Percentiles rank a stretch among this genome's conserved stretches.
Conservation (phyloP, 2,113 vertebrate species). For the Nycticorax nycticorax region DNA sequence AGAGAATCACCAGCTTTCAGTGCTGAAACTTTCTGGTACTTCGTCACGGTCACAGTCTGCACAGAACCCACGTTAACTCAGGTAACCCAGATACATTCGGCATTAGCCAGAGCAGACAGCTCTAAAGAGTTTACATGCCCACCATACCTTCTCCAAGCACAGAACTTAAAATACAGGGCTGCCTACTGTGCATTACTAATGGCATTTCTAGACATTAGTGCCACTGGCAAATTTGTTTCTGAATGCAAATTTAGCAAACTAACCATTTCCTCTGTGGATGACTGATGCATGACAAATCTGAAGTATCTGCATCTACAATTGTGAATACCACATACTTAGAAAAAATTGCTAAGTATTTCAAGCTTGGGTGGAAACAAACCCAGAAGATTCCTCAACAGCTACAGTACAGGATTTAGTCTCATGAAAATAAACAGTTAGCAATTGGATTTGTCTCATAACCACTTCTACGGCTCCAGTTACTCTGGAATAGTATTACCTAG, state of each 20-base stretch:
- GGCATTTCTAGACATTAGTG: background rate
- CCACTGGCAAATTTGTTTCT: background rate
- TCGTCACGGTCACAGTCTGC: background rate
- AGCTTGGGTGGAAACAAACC: background rate
- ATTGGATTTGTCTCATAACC: background rate
- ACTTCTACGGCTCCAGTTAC: background rate
- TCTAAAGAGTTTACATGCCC: background rate
- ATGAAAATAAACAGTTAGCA: background rate
- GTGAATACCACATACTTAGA: background rate
- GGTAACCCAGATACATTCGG: background rate
- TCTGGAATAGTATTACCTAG: background rate
- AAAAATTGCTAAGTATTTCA: background rate
- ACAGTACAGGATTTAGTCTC: background rate
- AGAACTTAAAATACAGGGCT: background rate
- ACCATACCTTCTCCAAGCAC: background rate
- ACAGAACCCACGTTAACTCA: background rate
- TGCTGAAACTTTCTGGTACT: background rate
- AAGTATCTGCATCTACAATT: background rate
- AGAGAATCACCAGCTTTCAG: background rate
- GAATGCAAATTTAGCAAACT: background rate
- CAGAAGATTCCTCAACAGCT: background rate
- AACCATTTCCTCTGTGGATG: background rate
- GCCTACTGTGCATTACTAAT: background rate
- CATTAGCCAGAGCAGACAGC: background rate
- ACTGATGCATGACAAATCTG: background rate